phyloP scores from a whole-genome alignment of 92 coral and sea anemone genomes.

The Porites evermanni region DNA sequence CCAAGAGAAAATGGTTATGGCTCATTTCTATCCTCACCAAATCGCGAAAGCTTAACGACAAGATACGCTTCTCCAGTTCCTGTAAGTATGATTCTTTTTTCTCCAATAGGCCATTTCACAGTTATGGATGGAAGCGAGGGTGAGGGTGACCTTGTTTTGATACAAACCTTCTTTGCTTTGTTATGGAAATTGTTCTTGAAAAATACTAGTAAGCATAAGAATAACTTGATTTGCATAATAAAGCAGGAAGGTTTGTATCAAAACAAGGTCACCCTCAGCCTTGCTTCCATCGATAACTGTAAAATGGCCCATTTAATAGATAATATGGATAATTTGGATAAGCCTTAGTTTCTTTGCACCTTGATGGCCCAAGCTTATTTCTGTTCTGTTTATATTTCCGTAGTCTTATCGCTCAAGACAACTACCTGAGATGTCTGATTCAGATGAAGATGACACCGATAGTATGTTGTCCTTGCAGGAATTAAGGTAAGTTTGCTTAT shows the following conservation, averaged over 20 bases:
- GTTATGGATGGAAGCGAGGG: too few species aligned
- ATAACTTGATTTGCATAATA: too few species aligned
- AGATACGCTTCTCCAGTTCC: conserved; percentile 59
- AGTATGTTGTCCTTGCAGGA: conserved; percentile 95
- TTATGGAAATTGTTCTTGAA: too few species aligned
- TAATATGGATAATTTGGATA: neutral
- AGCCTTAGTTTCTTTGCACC: neutral
- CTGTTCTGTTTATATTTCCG: neutral
- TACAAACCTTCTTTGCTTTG: too few species aligned
- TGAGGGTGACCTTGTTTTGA: too few species aligned
- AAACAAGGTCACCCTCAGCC: too few species aligned
- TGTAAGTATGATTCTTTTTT: conserved; percentile 35
- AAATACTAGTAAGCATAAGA: too few species aligned
- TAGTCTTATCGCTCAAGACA: conserved; percentile 11
- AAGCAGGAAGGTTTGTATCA: too few species aligned
- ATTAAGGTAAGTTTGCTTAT: conserved; percentile 67
- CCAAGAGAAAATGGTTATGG: conserved; percentile 66
- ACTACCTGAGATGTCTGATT: conserved; percentile 18
- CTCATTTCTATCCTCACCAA: conserved; percentile 63
- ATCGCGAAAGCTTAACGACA: conserved; percentile 66
- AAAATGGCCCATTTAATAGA: neutral
- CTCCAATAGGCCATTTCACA: too few species aligned
- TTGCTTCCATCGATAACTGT: too few species aligned
- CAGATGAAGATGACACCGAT: conserved; percentile 62
- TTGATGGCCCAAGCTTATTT: neutral